Evolutionary conservation across 1,140 invertebrate genomes (phyloP).

Genomic region (Colletes gigas): DNA sequence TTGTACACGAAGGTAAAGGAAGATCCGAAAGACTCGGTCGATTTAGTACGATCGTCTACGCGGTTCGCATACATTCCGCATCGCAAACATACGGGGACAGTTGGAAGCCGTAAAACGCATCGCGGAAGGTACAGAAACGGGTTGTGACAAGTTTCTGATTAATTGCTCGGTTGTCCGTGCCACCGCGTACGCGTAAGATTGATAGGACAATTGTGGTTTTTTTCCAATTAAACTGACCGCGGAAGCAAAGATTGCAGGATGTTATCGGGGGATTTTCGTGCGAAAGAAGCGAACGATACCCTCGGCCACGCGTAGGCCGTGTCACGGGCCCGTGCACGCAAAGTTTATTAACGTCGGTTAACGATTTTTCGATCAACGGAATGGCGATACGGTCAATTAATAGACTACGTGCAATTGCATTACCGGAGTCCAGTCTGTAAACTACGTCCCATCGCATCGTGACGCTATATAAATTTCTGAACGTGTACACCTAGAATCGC

Average conservation of each 20-base stretch:
- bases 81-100: too few species aligned
- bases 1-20: neutral
- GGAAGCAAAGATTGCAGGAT: neutral
- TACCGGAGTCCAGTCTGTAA: neutral
- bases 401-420: neutral
- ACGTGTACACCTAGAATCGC: conserved; percentile 7
- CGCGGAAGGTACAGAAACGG: neutral
- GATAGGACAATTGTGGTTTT: conserved; percentile 19
- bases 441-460: neutral
- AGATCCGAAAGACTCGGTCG: too few species aligned
- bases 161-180: conserved; percentile 2
- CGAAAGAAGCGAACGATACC: neutral
- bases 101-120: neutral
- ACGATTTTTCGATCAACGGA: neutral
- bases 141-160: conserved; percentile 17
- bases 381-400: conserved; percentile 12
- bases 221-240: neutral
- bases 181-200: conserved; percentile 6
- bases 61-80: neutral
- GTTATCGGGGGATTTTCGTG: neutral
- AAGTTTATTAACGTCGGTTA: neutral
- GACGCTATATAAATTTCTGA: neutral
- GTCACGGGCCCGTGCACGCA: neutral
- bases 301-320: too few species aligned
- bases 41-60: neutral